A percentile compares a stretch with the other conserved stretches of the same genome.
phyloP scores from a whole-genome alignment of 2,797 vertebrate species.

The Salarias fasciatus region DNA sequence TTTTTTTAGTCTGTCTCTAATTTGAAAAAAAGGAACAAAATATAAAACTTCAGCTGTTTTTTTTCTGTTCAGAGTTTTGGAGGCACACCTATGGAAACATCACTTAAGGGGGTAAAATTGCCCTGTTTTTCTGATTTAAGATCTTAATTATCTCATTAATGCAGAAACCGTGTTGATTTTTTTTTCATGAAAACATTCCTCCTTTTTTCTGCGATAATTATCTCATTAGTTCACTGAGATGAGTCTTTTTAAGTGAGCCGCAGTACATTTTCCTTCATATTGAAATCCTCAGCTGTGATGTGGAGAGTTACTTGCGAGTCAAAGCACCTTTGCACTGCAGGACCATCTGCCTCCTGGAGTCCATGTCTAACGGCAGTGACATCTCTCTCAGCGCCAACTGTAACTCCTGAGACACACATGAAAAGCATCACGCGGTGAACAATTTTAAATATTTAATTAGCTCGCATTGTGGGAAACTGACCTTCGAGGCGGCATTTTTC shows the following conservation, averaged over 20 bases:
- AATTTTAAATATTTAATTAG: not conserved
- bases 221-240: too few species aligned
- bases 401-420: constrained; percentile 76
- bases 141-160: too few species aligned
- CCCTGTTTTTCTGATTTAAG: too few species aligned
- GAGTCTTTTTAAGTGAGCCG: too few species aligned
- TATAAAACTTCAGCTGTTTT: not conserved
- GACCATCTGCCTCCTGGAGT: constrained; percentile 88
- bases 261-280: too few species aligned
- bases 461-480: not conserved
- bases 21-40: too few species aligned
- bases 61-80: not conserved
- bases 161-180: too few species aligned
- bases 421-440: constrained; percentile 21
- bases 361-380: constrained; percentile 81
- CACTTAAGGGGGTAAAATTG: too few species aligned
- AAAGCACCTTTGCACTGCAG: constrained; percentile 89
- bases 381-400: constrained; percentile 88
- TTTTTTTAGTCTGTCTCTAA: too few species aligned
- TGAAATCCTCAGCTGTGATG: not conserved
- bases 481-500: constrained; percentile 88
- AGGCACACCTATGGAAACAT: not conserved
- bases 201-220: too few species aligned
- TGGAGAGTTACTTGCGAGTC: fast-evolving
- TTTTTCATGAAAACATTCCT: too few species aligned